Evolutionary conservation across 2,888 invertebrate genomes (phyloP).

Genomic region (Sinohyriopsis cumingii): DNA sequence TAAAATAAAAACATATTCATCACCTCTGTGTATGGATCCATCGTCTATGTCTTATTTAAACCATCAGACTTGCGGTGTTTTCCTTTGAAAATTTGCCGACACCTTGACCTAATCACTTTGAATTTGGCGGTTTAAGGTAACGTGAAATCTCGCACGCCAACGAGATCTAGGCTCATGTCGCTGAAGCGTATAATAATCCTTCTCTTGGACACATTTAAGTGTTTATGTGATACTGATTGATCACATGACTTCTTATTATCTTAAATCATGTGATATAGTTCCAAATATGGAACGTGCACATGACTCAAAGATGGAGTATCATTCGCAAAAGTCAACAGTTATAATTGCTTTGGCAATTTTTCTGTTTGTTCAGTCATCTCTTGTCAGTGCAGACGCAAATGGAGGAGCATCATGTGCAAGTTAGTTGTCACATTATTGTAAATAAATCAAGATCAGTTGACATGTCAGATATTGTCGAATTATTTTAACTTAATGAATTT

Average conservation of each 20-base stretch:
- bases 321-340: constrained; percentile 3
- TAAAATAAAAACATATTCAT: constrained; percentile 4
- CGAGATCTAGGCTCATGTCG: constrained; percentile 17
- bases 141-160: constrained; percentile 47
- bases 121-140: constrained; percentile 63
- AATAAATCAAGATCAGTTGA: no score
- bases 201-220: neutral
- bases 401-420: constrained; percentile 44
- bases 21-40: constrained; percentile 57
- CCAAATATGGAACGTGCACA: constrained; percentile 7
- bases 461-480: no score
- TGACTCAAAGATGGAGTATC: constrained; percentile 1
- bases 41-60: constrained; percentile 13
- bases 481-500: no score
- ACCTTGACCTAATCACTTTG: constrained; percentile 33
- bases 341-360: constrained; percentile 4
- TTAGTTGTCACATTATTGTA: constrained; percentile 9
- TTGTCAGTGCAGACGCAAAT: constrained; percentile 24
- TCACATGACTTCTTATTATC: neutral
- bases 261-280: constrained; percentile 18
- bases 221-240: constrained; percentile 1
- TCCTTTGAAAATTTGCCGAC: neutral
- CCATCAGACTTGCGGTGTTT: neutral
- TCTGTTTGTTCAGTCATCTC: constrained; percentile 5
- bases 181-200: no score